Evolutionary conservation across 2,888 invertebrate species (phyloP), one percentile per base, ranked within the genome.

Genomic region (Unio delphinus): DNA sequence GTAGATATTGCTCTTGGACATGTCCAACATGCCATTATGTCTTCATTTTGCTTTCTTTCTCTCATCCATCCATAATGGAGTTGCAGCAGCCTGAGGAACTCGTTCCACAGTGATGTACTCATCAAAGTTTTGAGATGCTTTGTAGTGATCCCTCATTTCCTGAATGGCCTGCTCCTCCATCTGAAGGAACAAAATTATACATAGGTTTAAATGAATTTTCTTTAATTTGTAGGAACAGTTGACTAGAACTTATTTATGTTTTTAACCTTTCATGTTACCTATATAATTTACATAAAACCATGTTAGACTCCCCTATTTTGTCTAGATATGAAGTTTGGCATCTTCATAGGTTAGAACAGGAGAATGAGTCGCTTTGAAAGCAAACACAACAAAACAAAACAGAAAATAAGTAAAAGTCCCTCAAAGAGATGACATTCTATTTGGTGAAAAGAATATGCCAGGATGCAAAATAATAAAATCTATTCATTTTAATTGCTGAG

Each of bases 141-240:
- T 94, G 90, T 96, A 96, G 88, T 94, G 94, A 71, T 92, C 91
- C 69, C 93, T 91, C 71, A 96, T 89, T 80, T 96, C 95, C 73
- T 94, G 93, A 79, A 96, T 95, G 0, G 96, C 96, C 87, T 93
- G 93, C 88, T 96, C 96, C 91, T 96, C 96, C 80, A 95, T 91
- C 94, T 95, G 90, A 57, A 91, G 82, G 20, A 62, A 67, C 58
- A 65, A 23, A 64, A 45, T 45, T 15, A 3, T 45, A 45, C 15
- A 45, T 11, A 45, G 45, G 15, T 15, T 45, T 30, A 34, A 54
- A 62, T n/a, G 28, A 45, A 0, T 15, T 65, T 59, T 28, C 18
- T 7, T 34, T 18, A 20, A 59, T n/a, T 18, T 26, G 26, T 26
- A 59, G 17, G n/a, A 23, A 58, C 1, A 23, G 58, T 58, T 34